These are phyloP conservation scores for Nicator chloris DNA, from an alignment of 2,113 vertebrate species.

Conservation along the genomic window DNA sequence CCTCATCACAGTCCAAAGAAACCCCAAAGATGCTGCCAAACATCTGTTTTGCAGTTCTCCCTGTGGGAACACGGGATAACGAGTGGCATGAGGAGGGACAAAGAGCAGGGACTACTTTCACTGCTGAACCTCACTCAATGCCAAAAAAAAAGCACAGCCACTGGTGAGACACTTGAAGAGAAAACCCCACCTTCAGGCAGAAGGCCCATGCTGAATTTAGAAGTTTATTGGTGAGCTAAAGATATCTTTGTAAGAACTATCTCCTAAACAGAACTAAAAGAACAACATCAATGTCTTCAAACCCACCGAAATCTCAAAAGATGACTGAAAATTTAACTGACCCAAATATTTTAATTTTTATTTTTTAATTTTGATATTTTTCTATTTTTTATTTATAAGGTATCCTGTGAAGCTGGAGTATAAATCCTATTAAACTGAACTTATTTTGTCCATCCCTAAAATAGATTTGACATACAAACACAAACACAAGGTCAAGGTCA, in stretches of 20 bases:
- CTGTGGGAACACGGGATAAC: fast-evolving
- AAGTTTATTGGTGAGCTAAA: background rate
- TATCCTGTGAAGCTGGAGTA: background rate
- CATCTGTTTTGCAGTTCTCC: background rate
- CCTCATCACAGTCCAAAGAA: fast-evolving
- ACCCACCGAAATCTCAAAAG: background rate
- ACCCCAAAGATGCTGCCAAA: too few species aligned
- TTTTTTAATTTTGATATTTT: too few species aligned
- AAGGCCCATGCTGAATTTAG: background rate
- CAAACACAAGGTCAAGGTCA: conserved; percentile 92
- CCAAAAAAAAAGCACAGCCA: background rate
- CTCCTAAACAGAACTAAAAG: background rate
- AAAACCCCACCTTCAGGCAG: background rate
- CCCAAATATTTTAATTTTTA: background rate
- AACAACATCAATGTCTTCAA: background rate
- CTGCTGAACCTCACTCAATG: fast-evolving
- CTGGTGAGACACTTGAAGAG: background rate
- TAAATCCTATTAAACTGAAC: conserved; percentile 63
- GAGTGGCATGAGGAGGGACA: background rate
- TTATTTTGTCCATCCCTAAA: conserved; percentile 58
- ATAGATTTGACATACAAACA: conserved; percentile 74
- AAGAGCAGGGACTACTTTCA: background rate
- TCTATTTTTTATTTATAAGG: background rate
- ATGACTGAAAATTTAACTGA: background rate
- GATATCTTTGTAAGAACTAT: background rate